These are phyloP conservation scores for Heteractis magnifica DNA, from an alignment of 92 coral and sea anemone species.

Conservation along the genomic window DNA sequence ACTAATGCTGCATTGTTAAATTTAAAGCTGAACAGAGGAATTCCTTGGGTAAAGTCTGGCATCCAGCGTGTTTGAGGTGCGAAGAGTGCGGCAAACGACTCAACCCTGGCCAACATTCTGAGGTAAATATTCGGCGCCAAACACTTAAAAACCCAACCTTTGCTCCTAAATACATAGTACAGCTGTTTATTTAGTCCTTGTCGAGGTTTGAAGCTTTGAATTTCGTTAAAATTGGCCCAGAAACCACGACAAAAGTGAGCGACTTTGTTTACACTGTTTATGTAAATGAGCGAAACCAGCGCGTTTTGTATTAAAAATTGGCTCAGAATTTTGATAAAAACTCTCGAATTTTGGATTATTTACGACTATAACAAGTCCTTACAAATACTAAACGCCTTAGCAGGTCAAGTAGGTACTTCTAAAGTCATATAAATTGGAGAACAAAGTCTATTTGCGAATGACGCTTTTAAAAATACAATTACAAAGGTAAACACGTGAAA, in stretches of 20 bases:
- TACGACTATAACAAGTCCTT: background rate
- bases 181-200: background rate
- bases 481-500: no score
- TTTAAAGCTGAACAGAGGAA: constrained; percentile 87
- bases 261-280: background rate
- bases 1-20: background rate
- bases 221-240: background rate
- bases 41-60: constrained; percentile 97
- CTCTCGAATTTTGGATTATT: background rate
- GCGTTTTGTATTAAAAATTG: background rate
- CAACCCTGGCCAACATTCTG: constrained; percentile 99
- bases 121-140: constrained; percentile 46
- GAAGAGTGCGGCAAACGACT: constrained; percentile 96
- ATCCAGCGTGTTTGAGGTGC: constrained; percentile 91
- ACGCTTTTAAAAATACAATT: background rate
- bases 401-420: background rate
- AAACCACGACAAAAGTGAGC: background rate
- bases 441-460: background rate
- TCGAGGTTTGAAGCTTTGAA: background rate
- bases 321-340: background rate
- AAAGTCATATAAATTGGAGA: background rate
- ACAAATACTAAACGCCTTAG: background rate
- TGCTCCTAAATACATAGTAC: background rate
- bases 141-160: background rate
- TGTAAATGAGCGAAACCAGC: background rate